Evolutionary conservation across 1,140 invertebrate genomes (phyloP).

Genomic region (Gryon sp.): DNA sequence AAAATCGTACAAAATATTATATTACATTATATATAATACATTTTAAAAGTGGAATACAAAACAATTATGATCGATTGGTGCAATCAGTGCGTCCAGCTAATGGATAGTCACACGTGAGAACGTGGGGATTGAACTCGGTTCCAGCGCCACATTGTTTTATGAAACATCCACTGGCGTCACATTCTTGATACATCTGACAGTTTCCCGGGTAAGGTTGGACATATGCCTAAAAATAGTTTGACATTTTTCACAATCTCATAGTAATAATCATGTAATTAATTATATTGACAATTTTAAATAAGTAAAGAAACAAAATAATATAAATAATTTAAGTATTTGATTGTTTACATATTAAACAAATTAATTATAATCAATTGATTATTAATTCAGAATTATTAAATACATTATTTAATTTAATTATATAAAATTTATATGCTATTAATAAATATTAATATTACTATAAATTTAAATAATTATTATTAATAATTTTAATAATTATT

Average conservation of each 20-base stretch:
- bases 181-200: slow-evolving; percentile 37
- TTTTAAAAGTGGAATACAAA: not conserved
- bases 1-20: not conserved
- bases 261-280: not conserved
- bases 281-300: slow-evolving; percentile 1
- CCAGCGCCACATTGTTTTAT: slow-evolving; percentile 41
- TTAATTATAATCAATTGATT: too few relatives aligned
- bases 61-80: slow-evolving; percentile 22
- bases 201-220: slow-evolving; percentile 12
- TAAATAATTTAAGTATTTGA: too few relatives aligned
- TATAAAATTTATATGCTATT: too few relatives aligned
- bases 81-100: slow-evolving; percentile 13
- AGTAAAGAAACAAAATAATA: not conserved
- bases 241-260: not conserved
- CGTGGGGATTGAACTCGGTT: slow-evolving; percentile 44
- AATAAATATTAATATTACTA: too few relatives aligned
- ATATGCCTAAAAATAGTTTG: slow-evolving; percentile 5
- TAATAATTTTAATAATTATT: too few relatives aligned
- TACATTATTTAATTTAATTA: too few relatives aligned
- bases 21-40: not conserved
- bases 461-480: too few relatives aligned
- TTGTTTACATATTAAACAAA: too few relatives aligned
- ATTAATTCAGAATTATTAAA: too few relatives aligned
- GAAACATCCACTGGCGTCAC: slow-evolving; percentile 48
- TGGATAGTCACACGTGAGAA: slow-evolving; percentile 49